Conservation (phyloP, 2,888 invertebrate species). For the Lasioglossum morio region DNA sequence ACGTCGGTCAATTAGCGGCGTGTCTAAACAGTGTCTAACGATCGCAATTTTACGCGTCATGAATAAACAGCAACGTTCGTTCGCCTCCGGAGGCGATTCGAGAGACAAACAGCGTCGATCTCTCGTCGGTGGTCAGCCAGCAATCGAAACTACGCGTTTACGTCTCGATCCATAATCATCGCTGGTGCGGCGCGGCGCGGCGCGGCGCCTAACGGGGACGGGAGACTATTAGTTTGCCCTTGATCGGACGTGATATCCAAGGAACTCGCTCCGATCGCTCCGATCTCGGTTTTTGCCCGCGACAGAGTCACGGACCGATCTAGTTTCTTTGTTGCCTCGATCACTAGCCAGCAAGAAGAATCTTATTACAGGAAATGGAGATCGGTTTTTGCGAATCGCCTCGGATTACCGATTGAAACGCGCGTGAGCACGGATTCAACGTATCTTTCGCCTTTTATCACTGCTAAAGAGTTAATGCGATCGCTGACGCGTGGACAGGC, state of each 20-base stretch:
- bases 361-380: constrained; percentile 30
- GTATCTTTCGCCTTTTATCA: constrained; percentile 14
- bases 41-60: constrained; percentile 44
- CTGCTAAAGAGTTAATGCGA: constrained; percentile 27
- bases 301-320: neutral
- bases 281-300: neutral
- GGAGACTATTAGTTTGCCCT: constrained; percentile 31
- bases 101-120: constrained; percentile 51
- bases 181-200: neutral
- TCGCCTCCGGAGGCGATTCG: constrained; percentile 11
- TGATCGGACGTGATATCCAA: constrained; percentile 1
- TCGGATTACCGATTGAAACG: neutral
- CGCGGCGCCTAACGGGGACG: constrained; percentile 45
- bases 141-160: constrained; percentile 39
- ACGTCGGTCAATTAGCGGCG: constrained; percentile 39
- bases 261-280: neutral
- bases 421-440: constrained; percentile 9
- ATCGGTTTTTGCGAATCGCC: constrained; percentile 9
- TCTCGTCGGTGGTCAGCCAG: constrained; percentile 10
- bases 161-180: constrained; percentile 54
- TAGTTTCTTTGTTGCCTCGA: constrained; percentile 18
- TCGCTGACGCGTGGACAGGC: constrained; percentile 5
- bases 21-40: constrained; percentile 29
- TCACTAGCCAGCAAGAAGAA: constrained; percentile 20
- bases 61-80: constrained; percentile 32